Evolutionary conservation across 2,888 invertebrate species (phyloP).

Genomic region (Yponomeuta evonymella): DNA sequence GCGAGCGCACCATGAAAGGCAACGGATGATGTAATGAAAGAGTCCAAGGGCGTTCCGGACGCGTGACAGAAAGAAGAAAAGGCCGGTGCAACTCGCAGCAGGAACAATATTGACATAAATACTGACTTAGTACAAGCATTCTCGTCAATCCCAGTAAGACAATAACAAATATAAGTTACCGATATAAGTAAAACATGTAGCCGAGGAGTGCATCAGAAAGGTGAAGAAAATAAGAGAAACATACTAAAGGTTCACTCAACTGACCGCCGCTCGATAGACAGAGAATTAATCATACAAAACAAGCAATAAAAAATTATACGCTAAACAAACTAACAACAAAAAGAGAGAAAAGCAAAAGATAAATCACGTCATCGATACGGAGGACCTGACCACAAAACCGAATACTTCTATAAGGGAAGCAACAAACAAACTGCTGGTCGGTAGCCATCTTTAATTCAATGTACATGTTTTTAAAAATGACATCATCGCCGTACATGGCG

Average conservation of each 20-base stretch:
- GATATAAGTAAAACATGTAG: too few species aligned
- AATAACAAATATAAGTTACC: too few species aligned
- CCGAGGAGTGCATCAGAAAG: not conserved
- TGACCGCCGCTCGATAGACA: not conserved
- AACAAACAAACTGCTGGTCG: constrained; percentile 32
- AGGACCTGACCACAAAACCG: constrained; percentile 23
- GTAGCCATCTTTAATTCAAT: constrained; percentile 27
- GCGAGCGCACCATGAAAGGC: constrained; percentile 38
- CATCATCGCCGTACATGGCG: constrained; percentile 34
- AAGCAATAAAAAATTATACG: not conserved
- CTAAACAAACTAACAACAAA: constrained; percentile 21
- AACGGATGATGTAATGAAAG: constrained; percentile 44
- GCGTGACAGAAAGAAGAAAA: constrained; percentile 23
- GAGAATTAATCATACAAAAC: not conserved
- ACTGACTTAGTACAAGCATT: too few species aligned
- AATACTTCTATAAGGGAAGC: constrained; percentile 26
- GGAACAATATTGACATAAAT: not conserved
- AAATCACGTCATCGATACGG: constrained; percentile 23
- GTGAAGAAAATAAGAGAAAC: not conserved
- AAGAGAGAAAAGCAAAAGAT: not conserved
- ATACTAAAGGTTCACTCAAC: not conserved
- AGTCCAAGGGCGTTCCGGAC: constrained; percentile 51
- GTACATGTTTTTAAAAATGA: constrained; percentile 30
- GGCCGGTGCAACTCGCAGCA: not conserved
- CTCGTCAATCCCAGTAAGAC: too few species aligned